phyloP scores from a whole-genome alignment of 2,113 vertebrate genomes.

The Sorex araneus region DNA sequence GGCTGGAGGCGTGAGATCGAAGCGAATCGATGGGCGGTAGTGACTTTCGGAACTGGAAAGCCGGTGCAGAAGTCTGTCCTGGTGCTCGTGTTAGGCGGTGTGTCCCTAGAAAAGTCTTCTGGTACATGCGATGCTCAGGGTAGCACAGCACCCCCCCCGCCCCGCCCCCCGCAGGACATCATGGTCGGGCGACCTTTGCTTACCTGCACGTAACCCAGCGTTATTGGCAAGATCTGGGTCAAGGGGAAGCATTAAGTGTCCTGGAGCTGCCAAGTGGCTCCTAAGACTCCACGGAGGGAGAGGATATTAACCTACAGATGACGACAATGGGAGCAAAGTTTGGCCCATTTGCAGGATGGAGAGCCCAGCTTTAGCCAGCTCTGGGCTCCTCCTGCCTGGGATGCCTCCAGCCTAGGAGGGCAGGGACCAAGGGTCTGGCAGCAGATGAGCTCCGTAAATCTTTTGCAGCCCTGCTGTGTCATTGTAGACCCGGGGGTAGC shows the following conservation, averaged over 20 bases:
- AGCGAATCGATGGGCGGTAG: not conserved
- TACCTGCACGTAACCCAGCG: not conserved
- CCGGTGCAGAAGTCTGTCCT: slow-evolving; percentile 73
- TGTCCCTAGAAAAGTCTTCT: slow-evolving; percentile 72
- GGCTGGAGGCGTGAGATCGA: not conserved
- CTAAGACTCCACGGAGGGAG: slow-evolving; percentile 53
- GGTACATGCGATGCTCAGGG: slow-evolving; percentile 41
- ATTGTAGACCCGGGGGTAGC: slow-evolving; percentile 82
- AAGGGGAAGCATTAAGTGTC: not conserved
- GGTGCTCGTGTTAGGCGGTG: slow-evolving; percentile 22
- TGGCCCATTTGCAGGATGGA: slow-evolving; percentile 75
- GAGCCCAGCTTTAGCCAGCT: slow-evolving; percentile 53
- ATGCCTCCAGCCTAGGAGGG: slow-evolving; percentile 27
- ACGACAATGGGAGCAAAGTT: slow-evolving; percentile 84
- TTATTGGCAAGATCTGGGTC: slow-evolving; percentile 53
- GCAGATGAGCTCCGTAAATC: slow-evolving; percentile 68
- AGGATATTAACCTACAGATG: slow-evolving; percentile 59
- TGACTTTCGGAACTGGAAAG: slow-evolving; percentile 79
- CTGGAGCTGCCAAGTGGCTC: slow-evolving; percentile 59
- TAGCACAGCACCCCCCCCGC: slow-evolving; percentile 22
- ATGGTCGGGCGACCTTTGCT: slow-evolving; percentile 35
- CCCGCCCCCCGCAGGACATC: too few relatives aligned
- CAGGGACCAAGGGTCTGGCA: slow-evolving; percentile 62
- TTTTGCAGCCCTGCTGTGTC: slow-evolving; percentile 88
- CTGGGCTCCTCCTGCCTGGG: slow-evolving; percentile 13